Evolutionary conservation across 2,113 vertebrate species (phyloP).

Genomic region (Corythaixoides concolor): DNA sequence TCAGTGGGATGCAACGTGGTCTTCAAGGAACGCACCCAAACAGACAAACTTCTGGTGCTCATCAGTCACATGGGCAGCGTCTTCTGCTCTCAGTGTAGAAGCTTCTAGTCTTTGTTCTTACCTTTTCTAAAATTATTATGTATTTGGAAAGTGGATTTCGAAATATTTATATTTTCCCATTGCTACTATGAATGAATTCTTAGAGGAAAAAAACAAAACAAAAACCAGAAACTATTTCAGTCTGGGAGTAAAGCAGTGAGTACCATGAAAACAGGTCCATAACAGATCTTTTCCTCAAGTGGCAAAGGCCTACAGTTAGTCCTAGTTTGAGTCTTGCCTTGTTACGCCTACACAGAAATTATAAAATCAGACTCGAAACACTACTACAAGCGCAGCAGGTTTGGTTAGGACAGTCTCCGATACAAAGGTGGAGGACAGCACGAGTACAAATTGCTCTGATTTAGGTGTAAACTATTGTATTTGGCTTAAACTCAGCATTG

Average conservation of each 20-base stretch:
- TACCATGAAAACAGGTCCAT: neutral
- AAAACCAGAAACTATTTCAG: neutral
- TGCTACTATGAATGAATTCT: neutral
- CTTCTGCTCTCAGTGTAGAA: neutral
- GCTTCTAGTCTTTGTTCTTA: neutral
- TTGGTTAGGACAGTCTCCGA: neutral
- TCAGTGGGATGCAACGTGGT: neutral
- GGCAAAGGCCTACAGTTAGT: neutral
- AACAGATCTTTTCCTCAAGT: neutral
- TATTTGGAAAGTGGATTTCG: neutral
- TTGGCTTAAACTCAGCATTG: neutral
- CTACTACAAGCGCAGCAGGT: neutral
- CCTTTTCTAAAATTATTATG: neutral
- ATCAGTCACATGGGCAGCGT: neutral
- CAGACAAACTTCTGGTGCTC: neutral
- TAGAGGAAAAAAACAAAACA: neutral
- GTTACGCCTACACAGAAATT: neutral
- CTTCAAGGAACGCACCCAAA: neutral
- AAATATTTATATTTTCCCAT: accelerated
- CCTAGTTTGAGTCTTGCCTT: neutral
- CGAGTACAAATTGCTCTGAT: neutral
- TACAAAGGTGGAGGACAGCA: neutral
- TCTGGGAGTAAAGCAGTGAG: neutral
- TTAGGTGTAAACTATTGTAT: neutral
- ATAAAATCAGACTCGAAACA: neutral